phyloP scores from a whole-genome alignment of 2,888 invertebrate species.

The Nebria brevicollis region DNA sequence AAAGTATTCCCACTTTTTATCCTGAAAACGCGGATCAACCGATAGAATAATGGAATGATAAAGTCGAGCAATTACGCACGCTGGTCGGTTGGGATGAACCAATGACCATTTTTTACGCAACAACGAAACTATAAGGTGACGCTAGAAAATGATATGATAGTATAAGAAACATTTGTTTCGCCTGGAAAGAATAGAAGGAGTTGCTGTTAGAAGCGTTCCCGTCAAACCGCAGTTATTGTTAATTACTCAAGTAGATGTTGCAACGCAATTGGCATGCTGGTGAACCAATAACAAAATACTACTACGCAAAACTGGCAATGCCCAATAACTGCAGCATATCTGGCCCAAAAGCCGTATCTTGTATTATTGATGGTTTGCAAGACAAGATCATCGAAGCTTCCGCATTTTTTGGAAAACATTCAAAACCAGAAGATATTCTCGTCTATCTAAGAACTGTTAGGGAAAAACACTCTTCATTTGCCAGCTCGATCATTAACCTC shows the following conservation, averaged over 20 bases:
- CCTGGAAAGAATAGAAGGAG: conserved; percentile 48
- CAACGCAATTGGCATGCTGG: background rate
- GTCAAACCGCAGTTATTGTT: conserved; percentile 48
- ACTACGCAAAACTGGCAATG: conserved; percentile 23
- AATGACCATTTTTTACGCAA: too few relatives aligned
- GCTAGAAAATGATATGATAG: too few relatives aligned
- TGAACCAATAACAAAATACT: conserved; percentile 13
- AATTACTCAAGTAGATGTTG: conserved; percentile 49
- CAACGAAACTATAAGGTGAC: conserved; percentile 50
- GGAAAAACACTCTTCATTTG: background rate
- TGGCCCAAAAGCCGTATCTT: conserved; percentile 16
- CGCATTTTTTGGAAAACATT: conserved; percentile 20
- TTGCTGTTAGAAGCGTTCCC: conserved; percentile 48
- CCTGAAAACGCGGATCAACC: too few relatives aligned
- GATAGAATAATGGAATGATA: too few relatives aligned
- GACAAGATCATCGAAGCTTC: conserved; percentile 19
- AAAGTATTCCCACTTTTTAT: too few relatives aligned
- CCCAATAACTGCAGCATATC: conserved; percentile 13
- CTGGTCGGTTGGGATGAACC: too few relatives aligned
- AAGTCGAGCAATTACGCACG: background rate
- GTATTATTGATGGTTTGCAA: conserved; percentile 17
- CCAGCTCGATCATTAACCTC: background rate
- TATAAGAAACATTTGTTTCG: conserved; percentile 26
- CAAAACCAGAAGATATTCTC: background rate
- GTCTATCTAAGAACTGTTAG: conserved; percentile 21